Evolutionary conservation across 2,888 invertebrate species (phyloP), one percentile per base, ranked within the genome.

Genomic region (Dynastes maya): DNA sequence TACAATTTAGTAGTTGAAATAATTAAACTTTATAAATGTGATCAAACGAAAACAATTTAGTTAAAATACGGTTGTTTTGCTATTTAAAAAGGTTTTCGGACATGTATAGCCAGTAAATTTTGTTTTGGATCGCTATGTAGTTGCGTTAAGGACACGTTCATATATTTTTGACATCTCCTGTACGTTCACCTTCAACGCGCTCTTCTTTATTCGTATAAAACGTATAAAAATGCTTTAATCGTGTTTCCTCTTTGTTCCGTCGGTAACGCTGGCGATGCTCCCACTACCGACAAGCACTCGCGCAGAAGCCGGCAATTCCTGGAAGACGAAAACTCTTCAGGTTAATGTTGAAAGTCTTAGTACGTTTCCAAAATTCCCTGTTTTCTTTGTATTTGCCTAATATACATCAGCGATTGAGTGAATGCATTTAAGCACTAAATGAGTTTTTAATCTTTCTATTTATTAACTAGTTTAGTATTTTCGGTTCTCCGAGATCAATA

Each of bases 321-420:
- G 45, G 72, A 74, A 74, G 61, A 74, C 61, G 72, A 74, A 74
- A 74, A 61, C 72, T 74, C 72, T 74, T 74, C 72, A 58, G 72
- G 61, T 61, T 61, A 61, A 61, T 74, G 61, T 72, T 61, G 58
- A 72, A 27, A 45, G 61, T 16, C 29, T 61, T 13, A 61, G 27
- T 61, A n/a, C 22, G 49, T 74, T 61, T 72, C 37, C 58, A 55
- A 58, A 72, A 72, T 55, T 72, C 40, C 22, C 2, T 32, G 53
- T 16, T 72, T 13, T 4, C n/a, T 53, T 27, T 53, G 32, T 51
- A 58, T 61, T 32, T 71, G 37, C 32, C 58, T 40, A 40, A 37
- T 58, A 71, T 53, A 55, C 37, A 27, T 58, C 37, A 32, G 70
- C 9, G 37, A 22, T 16, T 32, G 2, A 27, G 27, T 22, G 37